Base-by-base conservation (phyloP, 2,888 invertebrate species). In the Zele albiditarsus region DNA sequence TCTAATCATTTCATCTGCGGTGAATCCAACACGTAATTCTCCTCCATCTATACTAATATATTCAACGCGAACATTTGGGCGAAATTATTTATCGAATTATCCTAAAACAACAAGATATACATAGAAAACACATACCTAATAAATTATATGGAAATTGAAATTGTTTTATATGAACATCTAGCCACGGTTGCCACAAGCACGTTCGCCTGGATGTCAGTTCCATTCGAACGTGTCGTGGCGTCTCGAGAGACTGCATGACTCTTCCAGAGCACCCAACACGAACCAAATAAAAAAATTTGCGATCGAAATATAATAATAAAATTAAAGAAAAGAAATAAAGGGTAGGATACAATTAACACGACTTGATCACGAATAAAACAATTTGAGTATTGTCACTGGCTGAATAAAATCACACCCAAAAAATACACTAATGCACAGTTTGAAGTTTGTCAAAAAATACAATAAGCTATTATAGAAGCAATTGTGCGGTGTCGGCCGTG, bases 121-220 rank as follows among this genome's bases (percentile, higher is more conserved):
- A 38, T 38, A 75, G 25, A 70, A 65, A 31, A 60, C 76, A 81
- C 84, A 72, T 86, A 88, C 87, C 87, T 84, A 81, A 74, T 23
- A 77, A 70, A 74, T 82, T 83, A 67, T 79, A 81, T 70, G 75
- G 74, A 49, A 80, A 68, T 23, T 80, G 82, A 71, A 84, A 75
- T 72, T 68, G 57, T 79, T 75, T 82, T 25, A 77, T 71, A 42
- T 77, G 84, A 63, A 83, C 78, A 76, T 77, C 82, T 71, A 87
- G 84, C 89, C 89, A 88, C 72, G 89, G 89, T 77, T 89, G 89
- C 89, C 89, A 89, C 65, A 88, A 82, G 74, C 80, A 83, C 42
- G 79, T 80, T 78, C 84, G 82, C 78, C 85, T 83, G 68, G 83
- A 79, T 71, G 85, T 81, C 66, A 87, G 75, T 79, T 86, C 85